These are phyloP conservation scores for Drosophila testacea DNA, from an alignment of 2,888 invertebrate genomes.

Conservation along the genomic window DNA sequence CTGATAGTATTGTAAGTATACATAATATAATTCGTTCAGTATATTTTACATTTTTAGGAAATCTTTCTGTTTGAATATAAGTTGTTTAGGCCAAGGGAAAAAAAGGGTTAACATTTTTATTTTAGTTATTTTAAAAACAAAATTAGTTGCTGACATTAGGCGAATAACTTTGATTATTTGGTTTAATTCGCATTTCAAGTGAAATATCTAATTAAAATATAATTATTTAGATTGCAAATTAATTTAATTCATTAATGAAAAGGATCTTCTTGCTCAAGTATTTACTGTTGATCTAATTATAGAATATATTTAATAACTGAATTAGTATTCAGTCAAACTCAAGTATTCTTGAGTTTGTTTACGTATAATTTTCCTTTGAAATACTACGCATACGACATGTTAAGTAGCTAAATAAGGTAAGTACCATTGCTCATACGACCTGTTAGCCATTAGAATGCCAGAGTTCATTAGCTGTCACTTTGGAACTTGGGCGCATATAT, in stretches of 20 bases:
- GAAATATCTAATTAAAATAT: no score
- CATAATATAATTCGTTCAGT: no score
- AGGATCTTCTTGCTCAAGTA: background rate
- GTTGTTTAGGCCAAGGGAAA: no score
- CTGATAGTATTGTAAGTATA: no score
- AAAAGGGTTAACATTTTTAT: no score
- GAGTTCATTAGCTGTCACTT: constrained; percentile 15
- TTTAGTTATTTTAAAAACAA: no score
- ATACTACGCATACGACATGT: constrained; percentile 23
- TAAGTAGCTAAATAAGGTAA: background rate
- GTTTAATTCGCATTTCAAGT: no score
- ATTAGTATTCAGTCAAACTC: no score
- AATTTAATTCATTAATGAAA: background rate
- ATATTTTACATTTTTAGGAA: no score
- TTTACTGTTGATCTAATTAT: background rate
- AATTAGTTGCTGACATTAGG: no score
- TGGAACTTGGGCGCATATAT: background rate
- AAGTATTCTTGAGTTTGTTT: background rate
- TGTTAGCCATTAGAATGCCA: background rate
- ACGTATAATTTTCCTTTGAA: background rate
- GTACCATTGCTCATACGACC: constrained; percentile 13
- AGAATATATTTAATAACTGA: background rate
- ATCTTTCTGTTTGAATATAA: no score
- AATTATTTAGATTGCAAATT: background rate
- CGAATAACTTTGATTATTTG: no score